These are phyloP conservation scores for Nymphalis c-album DNA, from an alignment of 2,888 invertebrate species.

Conservation along the genomic window DNA sequence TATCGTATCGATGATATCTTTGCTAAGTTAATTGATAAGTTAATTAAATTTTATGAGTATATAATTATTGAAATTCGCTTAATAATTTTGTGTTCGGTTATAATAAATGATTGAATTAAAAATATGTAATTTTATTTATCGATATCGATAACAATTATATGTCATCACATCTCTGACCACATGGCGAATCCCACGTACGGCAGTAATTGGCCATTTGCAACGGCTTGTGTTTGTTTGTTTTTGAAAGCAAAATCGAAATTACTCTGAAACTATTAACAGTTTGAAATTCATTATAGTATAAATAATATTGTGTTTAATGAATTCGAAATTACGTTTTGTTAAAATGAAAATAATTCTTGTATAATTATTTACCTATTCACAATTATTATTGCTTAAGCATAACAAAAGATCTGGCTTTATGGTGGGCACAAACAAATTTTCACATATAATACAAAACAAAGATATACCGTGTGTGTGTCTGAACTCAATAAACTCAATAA, in stretches of 20 bases:
- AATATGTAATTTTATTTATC: slow-evolving; percentile 16
- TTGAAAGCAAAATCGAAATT: slow-evolving; percentile 34
- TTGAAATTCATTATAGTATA: slow-evolving; percentile 23
- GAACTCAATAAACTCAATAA: too few species aligned
- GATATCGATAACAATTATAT: slow-evolving; percentile 41
- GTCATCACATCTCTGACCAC: slow-evolving; percentile 48
- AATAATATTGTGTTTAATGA: neutral
- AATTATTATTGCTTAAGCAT: too few species aligned
- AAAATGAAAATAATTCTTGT: neutral
- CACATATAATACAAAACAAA: too few species aligned
- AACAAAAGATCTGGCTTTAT: too few species aligned
- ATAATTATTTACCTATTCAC: neutral
- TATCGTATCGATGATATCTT: neutral
- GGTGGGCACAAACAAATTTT: too few species aligned
- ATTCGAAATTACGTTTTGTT: neutral
- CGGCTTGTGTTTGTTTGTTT: slow-evolving; percentile 36
- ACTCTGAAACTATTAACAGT: slow-evolving; percentile 30
- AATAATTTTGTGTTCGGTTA: too few species aligned
- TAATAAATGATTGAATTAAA: neutral
- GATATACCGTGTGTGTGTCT: too few species aligned
- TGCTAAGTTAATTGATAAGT: neutral
- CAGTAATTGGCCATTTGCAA: slow-evolving; percentile 61
- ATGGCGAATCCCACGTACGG: slow-evolving; percentile 64
- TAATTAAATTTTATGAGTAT: neutral
- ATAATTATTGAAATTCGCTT: neutral